Base-by-base conservation (phyloP, 35 echinoderm and acorn worm species). In the Eucidaris tribuloides region DNA sequence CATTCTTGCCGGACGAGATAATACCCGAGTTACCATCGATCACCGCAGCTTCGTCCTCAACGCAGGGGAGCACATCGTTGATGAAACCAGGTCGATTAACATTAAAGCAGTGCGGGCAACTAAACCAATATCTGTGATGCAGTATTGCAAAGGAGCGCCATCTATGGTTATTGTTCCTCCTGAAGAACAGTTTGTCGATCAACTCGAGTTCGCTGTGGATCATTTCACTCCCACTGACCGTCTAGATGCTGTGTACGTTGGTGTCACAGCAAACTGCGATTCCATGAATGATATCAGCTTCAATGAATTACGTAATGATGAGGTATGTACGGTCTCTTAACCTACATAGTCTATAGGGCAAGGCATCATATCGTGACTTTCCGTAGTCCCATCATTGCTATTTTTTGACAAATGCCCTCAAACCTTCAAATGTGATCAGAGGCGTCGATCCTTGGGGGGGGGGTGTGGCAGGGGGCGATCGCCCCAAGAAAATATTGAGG, bases 91-190 rank as follows among this genome's bases (percentile, higher is more conserved):
- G n/a, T 15, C 2, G 24, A 33, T 42, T 33, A 74, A 20, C 14
- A 74, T 74, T 33, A 74, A 22, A 35, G 38, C 68, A 5, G 25
- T 74, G 24, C 25, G 35, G 9, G 34, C 68, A 23, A 43, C 14
- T 32, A 38, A 74, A 42, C 68, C 68, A 25, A 32, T 74, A 3
- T 42, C 44, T 9, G 68, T 74, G 14, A 44, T 74, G 34, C 68
- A 74, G 40, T 74, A 74, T 36, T 41, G 35, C 3, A 74, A 74
- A 74, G 68, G 68, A 0, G 44, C 38, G 35, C 68, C 68, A 74
- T 33, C 68, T 4, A 74, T 74, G 68, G 9, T 74, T 14, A 24
- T 74, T 25, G 68, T 44, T 40, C 24, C 68, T 5, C 68, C 68
- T 38, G 29, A 22, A 40, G 68, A 74, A 40, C 68, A 74, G 6